phyloP scores from a whole-genome alignment of 2,113 vertebrate species.

The Catagonus wagneri region DNA sequence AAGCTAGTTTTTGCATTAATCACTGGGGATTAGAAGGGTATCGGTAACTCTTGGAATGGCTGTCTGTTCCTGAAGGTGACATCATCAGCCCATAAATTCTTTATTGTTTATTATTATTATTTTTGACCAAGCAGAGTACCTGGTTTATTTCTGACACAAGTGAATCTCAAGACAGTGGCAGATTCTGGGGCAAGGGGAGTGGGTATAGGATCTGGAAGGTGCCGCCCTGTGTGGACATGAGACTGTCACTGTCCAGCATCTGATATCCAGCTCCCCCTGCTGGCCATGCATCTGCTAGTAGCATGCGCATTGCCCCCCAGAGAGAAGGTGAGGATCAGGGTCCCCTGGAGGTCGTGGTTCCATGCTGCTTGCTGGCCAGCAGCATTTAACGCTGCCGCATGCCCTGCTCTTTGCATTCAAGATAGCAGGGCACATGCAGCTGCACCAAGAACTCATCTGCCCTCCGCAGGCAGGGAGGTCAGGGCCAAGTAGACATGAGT shows the following conservation, averaged over 20 bases:
- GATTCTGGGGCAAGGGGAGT: background rate
- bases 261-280: rapidly evolving
- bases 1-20: background rate
- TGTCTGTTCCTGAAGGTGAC: background rate
- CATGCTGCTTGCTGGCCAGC: background rate
- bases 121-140: background rate
- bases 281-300: no score
- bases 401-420: background rate
- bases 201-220: no score
- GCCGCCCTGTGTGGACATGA: background rate
- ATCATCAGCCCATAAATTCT: background rate
- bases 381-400: background rate
- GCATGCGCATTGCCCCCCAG: background rate
- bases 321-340: background rate
- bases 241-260: rapidly evolving
- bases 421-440: background rate
- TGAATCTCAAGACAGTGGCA: background rate
- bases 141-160: no score
- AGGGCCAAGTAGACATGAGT: rapidly evolving
- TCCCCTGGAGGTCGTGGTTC: background rate
- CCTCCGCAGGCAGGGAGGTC: background rate
- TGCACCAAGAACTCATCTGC: rapidly evolving
- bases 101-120: no score
- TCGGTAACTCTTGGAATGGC: background rate
- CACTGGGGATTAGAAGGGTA: background rate